These are phyloP conservation scores for Prinia subflava DNA, from an alignment of 2,113 vertebrate species.

Conservation along the genomic window DNA sequence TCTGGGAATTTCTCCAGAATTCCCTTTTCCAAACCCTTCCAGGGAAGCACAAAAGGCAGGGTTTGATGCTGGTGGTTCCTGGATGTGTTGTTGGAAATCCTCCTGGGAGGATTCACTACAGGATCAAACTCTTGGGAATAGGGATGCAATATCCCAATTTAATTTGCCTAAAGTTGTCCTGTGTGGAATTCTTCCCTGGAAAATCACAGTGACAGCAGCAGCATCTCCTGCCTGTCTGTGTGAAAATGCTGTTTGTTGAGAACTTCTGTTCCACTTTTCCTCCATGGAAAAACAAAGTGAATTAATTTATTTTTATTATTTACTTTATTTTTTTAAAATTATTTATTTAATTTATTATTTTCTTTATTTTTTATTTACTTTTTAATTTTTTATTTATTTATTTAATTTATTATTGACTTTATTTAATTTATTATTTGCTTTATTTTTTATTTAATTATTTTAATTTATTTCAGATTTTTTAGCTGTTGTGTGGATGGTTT, in stretches of 20 bases:
- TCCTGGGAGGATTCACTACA: not conserved
- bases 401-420: not conserved
- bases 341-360: not conserved
- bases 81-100: not conserved
- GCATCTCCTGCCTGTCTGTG: not conserved
- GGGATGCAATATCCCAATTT: not conserved
- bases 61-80: not conserved
- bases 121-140: not conserved
- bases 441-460: too few species aligned
- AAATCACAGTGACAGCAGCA: not conserved
- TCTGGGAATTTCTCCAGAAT: not conserved
- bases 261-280: not conserved
- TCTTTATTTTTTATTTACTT: not conserved
- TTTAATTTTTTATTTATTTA: not conserved
- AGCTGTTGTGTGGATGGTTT: not conserved
- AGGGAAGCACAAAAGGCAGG: not conserved
- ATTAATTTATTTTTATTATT: not conserved
- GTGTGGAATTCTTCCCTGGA: not conserved
- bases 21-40: not conserved
- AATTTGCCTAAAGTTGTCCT: not conserved
- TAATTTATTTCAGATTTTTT: not conserved
- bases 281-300: not conserved
- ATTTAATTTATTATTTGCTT: not conserved
- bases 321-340: not conserved
- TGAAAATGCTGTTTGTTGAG: not conserved